These are phyloP conservation scores for Dasypus novemcinctus DNA, from an alignment of 2,113 vertebrate genomes.

Conservation along the genomic window DNA sequence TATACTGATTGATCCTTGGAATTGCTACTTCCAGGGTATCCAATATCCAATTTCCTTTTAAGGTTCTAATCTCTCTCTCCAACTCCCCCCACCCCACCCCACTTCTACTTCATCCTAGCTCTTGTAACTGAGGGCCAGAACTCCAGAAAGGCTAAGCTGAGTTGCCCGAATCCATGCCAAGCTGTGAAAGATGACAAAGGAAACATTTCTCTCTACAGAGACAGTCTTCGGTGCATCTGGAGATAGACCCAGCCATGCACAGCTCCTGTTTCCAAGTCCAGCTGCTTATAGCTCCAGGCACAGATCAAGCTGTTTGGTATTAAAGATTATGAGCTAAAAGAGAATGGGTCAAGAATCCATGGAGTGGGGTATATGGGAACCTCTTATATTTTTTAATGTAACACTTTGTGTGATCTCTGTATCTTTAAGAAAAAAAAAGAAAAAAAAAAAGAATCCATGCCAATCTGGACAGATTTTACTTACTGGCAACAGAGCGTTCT, in stretches of 20 bases:
- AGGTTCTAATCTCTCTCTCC: not conserved
- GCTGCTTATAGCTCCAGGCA: not conserved
- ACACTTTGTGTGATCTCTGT: too few species aligned
- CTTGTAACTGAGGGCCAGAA: not conserved
- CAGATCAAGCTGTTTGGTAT: not conserved
- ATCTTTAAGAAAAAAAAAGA: too few species aligned
- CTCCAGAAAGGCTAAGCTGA: not conserved
- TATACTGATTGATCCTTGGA: not conserved
- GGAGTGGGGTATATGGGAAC: too few species aligned
- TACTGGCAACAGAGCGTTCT: not conserved
- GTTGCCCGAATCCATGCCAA: not conserved
- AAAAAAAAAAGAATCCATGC: not conserved
- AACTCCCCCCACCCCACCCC: not conserved
- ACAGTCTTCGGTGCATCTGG: not conserved
- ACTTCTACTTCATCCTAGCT: not conserved
- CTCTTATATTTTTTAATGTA: too few species aligned
- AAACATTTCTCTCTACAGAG: not conserved
- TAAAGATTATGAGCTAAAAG: not conserved
- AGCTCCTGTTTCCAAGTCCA: not conserved
- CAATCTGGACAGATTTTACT: not conserved
- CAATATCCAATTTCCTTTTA: not conserved
- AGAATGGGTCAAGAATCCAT: too few species aligned
- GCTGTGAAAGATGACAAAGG: not conserved
- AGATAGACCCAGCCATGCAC: not conserved
- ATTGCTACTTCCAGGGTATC: not conserved